Base-by-base conservation (phyloP, 2,888 invertebrate genomes). In the Cybosia mesomella region DNA sequence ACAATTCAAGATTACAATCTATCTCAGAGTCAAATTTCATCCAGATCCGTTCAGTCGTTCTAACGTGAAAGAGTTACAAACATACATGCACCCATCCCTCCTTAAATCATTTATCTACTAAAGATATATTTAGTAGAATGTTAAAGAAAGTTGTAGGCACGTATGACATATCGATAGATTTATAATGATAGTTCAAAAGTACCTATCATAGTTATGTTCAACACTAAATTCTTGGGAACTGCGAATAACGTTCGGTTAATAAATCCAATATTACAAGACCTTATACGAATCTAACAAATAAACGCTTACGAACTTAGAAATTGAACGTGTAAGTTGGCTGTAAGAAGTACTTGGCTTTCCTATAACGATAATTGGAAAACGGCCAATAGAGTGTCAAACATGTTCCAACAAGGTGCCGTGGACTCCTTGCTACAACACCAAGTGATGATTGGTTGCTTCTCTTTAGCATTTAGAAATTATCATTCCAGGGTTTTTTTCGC, bases 351-450 rank as follows among this genome's bases (percentile, higher is more conserved):
- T n/a, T n/a, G n/a, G 54, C 54, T 15, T 63, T 36, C 32, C 22
- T 22, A 32, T 7, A 54, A 18, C 54, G 34, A 54, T 34, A 54
- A 34, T 54, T 63, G 69, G 69, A 58, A 62, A 62, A 28, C 53
- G 21, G 61, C 61, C 61, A 62, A 53, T n/a, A 49, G 61, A 43
- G 32, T 49, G 49, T 62, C 49, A 28, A 53, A 62, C 60, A 60
- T 43, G 21, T 24, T 24, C 60, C 43, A 28, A 60, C 61, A 49
- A 28, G 32, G 32, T 15, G 3, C 9, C 61, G 3, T 21, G 49
- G 49, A 32, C 32, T 32, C 9, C 61, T 62, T 53, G 32, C 15
- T 34, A 34, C 18, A 21, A n/a, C 36, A 58, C 21, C 21, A 32
- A 61, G n/a, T n/a, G 28, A 21, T 32, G n/a, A 15, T 39, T 39